A percentile compares a stretch with the other conserved stretches of the same genome.
phyloP scores from a whole-genome alignment of 2,888 invertebrate genomes.

The Euproctis similis region DNA sequence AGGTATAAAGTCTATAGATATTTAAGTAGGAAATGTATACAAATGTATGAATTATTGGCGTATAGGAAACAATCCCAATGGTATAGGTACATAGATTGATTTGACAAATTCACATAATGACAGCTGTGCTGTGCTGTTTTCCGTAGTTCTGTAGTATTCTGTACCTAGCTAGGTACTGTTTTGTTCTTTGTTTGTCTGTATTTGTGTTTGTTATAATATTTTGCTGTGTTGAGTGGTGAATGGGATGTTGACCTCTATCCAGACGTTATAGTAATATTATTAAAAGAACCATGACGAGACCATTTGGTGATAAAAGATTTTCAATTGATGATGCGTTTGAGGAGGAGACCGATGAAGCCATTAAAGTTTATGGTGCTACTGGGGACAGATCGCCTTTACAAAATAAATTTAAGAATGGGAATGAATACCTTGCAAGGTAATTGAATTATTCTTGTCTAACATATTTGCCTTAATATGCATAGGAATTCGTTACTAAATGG shows the following conservation, averaged over 20 bases:
- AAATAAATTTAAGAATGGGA: slow-evolving; percentile 64
- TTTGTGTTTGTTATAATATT: too few relatives aligned
- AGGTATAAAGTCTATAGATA: too few relatives aligned
- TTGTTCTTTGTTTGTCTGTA: too few relatives aligned
- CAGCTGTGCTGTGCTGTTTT: slow-evolving; percentile 62
- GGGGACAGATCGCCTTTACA: slow-evolving; percentile 81
- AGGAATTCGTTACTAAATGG: slow-evolving; percentile 5
- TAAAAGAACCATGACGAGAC: slow-evolving; percentile 70
- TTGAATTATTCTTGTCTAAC: slow-evolving; percentile 2
- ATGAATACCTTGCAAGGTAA: slow-evolving; percentile 59
- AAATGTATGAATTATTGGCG: too few relatives aligned
- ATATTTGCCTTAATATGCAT: slow-evolving; percentile 2
- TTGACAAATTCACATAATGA: slow-evolving; percentile 68
- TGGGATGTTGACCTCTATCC: too few relatives aligned
- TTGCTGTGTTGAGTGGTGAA: too few relatives aligned
- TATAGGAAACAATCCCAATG: too few relatives aligned
- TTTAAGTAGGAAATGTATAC: too few relatives aligned
- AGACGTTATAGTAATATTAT: slow-evolving; percentile 33
- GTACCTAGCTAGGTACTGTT: too few relatives aligned
- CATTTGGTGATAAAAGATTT: slow-evolving; percentile 80
- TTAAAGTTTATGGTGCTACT: slow-evolving; percentile 87
- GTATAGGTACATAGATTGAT: too few relatives aligned
- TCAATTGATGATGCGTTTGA: slow-evolving; percentile 91
- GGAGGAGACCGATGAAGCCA: slow-evolving; percentile 88
- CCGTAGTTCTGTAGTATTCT: slow-evolving; percentile 56